Evolutionary conservation across 2,888 invertebrate species (phyloP).

Genomic region (Leptura quadrifasciata): DNA sequence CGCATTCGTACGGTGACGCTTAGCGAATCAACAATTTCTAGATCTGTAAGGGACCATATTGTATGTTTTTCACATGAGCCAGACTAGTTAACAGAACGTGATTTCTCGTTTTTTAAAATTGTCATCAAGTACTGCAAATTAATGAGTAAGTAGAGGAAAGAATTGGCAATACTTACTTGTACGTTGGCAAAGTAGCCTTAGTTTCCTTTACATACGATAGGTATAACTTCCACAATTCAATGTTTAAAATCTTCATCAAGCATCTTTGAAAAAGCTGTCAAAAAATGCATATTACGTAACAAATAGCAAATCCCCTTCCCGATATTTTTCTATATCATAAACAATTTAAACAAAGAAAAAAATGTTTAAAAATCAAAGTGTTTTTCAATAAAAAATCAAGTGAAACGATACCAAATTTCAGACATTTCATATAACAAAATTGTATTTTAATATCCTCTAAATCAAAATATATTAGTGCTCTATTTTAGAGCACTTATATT

Average conservation of each 20-base stretch:
- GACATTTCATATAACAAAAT: too few species aligned
- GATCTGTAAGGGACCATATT: too few species aligned
- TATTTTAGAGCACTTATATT: too few species aligned
- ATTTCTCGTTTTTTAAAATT: too few species aligned
- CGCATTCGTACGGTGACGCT: too few species aligned
- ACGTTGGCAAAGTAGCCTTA: conserved; percentile 92
- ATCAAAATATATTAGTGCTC: too few species aligned
- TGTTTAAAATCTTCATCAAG: conserved; percentile 98
- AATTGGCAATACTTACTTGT: conserved; percentile 84
- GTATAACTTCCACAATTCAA: conserved; percentile 99
- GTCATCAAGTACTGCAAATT: too few species aligned
- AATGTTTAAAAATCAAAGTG: conserved; percentile 35
- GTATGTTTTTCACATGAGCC: too few species aligned
- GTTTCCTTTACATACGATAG: conserved; percentile 99
- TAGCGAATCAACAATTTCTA: too few species aligned
- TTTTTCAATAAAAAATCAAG: neutral
- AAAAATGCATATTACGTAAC: conserved; percentile 63
- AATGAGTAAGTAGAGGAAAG: conserved; percentile 2
- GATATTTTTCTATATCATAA: conserved; percentile 9
- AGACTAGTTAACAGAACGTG: too few species aligned
- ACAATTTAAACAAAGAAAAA: conserved; percentile 36
- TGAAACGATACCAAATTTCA: neutral
- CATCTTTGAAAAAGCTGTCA: conserved; percentile 96
- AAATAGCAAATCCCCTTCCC: conserved; percentile 7
- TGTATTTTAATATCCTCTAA: too few species aligned